Evolutionary conservation across 92 coral and sea anemone genomes (phyloP).

Genomic region (Phenganax stokvisi): DNA sequence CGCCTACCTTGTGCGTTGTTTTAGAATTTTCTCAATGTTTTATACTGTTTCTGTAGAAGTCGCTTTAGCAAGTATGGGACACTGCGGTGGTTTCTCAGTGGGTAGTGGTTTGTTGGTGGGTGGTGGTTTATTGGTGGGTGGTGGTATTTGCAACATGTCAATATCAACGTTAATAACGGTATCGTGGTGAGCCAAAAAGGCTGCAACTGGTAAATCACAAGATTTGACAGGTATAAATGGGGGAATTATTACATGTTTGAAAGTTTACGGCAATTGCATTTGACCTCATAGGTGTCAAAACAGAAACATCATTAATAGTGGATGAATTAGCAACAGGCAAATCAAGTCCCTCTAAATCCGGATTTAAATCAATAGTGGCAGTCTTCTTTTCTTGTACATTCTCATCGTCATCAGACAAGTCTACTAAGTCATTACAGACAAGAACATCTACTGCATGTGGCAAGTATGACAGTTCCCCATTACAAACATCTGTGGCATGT

Average conservation of each 20-base stretch:
- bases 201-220: not conserved
- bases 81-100: too few relatives aligned
- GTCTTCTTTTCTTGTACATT: not conserved
- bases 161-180: slow-evolving; percentile 35
- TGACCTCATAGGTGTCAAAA: not conserved
- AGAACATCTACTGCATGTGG: not conserved
- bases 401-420: not conserved
- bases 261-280: not conserved
- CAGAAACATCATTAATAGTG: not conserved
- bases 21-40: slow-evolving; percentile 20
- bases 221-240: not conserved
- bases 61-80: not conserved
- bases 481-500: not conserved
- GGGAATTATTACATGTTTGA: not conserved
- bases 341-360: not conserved
- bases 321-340: not conserved
- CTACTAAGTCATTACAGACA: slow-evolving; percentile 11
- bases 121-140: not conserved
- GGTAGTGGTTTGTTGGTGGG: not conserved
- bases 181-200: slow-evolving; percentile 44
- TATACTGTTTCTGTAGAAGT: slow-evolving; percentile 7
- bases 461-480: not conserved
- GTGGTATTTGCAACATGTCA: not conserved
- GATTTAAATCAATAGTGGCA: not conserved
- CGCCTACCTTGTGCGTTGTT: slow-evolving; percentile 14